Percentiles rank a stretch among this genome's conserved stretches.
These are phyloP conservation scores for Digitonthophagus gazella DNA, from an alignment of 2,888 invertebrate species.

Conservation along the genomic window DNA sequence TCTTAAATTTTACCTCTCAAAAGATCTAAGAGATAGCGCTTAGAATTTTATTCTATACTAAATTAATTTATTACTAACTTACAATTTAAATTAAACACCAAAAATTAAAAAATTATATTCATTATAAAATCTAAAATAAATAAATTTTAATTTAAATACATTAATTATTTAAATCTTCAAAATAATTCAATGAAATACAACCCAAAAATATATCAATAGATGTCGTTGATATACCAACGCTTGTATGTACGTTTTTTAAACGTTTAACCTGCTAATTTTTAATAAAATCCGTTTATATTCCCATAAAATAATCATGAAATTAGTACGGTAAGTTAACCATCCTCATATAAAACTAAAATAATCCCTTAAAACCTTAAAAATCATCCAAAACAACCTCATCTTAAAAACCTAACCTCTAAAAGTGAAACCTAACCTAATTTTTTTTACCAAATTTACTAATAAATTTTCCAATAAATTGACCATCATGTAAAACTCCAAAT, in stretches of 20 bases:
- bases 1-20: no score
- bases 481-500: slow-evolving; percentile 2
- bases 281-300: neutral
- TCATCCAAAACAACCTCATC: neutral
- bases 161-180: slow-evolving; percentile 16
- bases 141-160: no score
- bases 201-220: no score
- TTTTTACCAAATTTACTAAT: neutral
- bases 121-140: neutral
- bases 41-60: no score
- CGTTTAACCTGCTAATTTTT: slow-evolving; percentile 19
- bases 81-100: neutral
- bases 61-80: no score
- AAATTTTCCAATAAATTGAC: slow-evolving; percentile 31
- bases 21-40: no score
- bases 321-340: slow-evolving; percentile 37
- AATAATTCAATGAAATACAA: no score
- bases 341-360: slow-evolving; percentile 5
- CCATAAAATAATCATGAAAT: slow-evolving; percentile 35
- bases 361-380: neutral
- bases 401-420: slow-evolving; percentile 10
- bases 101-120: neutral
- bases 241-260: slow-evolving; percentile 18
- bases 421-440: neutral
- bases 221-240: slow-evolving; percentile 18